Evolutionary conservation across 2,888 invertebrate genomes (phyloP), one percentile per base, ranked within the genome.

Genomic region (Gymnoscelis rufifasciata): DNA sequence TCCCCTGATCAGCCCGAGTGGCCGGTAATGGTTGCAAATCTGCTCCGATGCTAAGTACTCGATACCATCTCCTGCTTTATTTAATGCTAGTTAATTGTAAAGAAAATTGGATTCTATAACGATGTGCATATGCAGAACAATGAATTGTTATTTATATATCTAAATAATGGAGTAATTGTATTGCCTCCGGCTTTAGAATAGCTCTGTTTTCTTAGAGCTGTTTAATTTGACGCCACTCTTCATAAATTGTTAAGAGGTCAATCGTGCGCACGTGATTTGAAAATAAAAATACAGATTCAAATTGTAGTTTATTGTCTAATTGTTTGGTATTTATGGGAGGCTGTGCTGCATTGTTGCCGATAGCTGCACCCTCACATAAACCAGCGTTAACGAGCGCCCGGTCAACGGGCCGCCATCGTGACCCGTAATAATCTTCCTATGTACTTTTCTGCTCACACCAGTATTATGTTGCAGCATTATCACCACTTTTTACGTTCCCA

Each of bases 261-360:
- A 68, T 68, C 70, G 68, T 60, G 73, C 71, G 81, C 77, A 81
- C 81, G 78, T 82, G 83, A 83, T 68, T 78, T 68, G 79, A 76
- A 78, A 80, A 82, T 78, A 81, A 81, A 83, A 82, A 78, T 75
- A 79, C 78, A 74, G 75, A 81, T 81, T 74, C 74, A 74, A 75
- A 70, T 63, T 68, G 64, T 69, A 72, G 81, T 81, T 82, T 82
- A 82, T 81, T 66, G 74, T 76, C 71, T 83, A 80, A 83, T 82
- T 82, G 81, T 80, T 80, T 72, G 61, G 66, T 71, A 81, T 82
- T 83, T 82, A 82, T 73, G 78, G 73, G 73, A 69, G 62, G 62
- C 37, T 33, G 41, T 26, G 66, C 58, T 59, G 69, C 73, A 78
- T 77, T 79, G 79, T 78, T 78, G 71, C 60, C 69, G 69, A 71